A percentile compares a stretch with the other conserved stretches of the same genome.
phyloP scores from a whole-genome alignment of 2,797 vertebrate species.

The Falco biarmicus region DNA sequence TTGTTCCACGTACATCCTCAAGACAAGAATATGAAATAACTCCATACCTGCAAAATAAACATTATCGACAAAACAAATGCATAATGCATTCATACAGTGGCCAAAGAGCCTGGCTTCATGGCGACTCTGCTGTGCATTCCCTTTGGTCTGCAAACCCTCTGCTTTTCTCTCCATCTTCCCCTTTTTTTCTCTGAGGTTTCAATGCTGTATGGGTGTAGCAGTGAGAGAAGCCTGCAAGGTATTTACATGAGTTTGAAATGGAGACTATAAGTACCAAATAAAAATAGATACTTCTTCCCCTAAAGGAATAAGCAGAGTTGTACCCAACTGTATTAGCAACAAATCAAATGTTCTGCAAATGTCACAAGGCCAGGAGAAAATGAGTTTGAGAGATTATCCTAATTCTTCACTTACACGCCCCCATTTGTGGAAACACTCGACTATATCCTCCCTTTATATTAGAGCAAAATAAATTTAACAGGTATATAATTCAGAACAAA shows the following conservation, averaged over 20 bases:
- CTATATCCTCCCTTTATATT: slow-evolving; percentile 42
- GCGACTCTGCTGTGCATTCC: not conserved
- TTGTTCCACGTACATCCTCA: not conserved
- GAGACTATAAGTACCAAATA: not conserved
- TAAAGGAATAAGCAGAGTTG: not conserved
- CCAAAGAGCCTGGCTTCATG: not conserved
- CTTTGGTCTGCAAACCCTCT: not conserved
- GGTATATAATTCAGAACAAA: slow-evolving; percentile 22
- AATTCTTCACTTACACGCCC: not conserved
- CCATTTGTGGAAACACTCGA: slow-evolving; percentile 1
- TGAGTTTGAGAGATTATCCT: slow-evolving; percentile 20
- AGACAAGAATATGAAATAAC: not conserved
- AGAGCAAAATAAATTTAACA: slow-evolving; percentile 59
- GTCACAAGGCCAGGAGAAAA: not conserved
- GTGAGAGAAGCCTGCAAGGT: not conserved
- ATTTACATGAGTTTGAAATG: not conserved
- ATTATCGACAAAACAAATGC: not conserved
- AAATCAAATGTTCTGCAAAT: slow-evolving; percentile 5
- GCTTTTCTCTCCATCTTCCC: not conserved
- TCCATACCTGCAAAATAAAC: not conserved
- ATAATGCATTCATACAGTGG: rapidly evolving
- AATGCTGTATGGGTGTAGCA: not conserved
- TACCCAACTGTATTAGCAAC: not conserved
- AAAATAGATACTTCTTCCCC: not conserved
- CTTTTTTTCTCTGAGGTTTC: not conserved